These are phyloP conservation scores for Napeogenes inachia DNA, from an alignment of 2,888 invertebrate genomes.

Conservation along the genomic window DNA sequence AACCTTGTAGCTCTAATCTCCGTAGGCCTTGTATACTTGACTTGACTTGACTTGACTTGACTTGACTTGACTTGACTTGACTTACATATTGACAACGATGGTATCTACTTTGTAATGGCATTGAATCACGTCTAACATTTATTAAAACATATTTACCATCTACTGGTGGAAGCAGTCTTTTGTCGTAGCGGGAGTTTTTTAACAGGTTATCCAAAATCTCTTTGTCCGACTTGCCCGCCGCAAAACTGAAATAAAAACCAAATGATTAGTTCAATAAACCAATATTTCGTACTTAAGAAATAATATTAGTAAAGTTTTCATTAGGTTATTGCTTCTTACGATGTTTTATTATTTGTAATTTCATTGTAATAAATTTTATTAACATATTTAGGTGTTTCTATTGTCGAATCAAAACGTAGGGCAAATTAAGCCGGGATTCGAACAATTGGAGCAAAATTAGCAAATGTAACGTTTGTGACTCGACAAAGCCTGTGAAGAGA, in stretches of 20 bases:
- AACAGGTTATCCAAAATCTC: conserved; percentile 94
- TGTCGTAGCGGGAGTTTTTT: conserved; percentile 92
- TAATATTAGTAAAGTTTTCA: background rate
- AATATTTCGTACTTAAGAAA: no score
- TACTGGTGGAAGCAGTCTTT: conserved; percentile 93
- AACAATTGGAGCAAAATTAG: conserved; percentile 5
- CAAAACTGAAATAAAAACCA: conserved; percentile 81
- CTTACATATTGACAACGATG: background rate
- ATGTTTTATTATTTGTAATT: no score
- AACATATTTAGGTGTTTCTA: background rate
- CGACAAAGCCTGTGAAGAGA: conserved; percentile 1
- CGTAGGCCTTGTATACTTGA: background rate
- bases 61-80: no score
- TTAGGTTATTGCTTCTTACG: no score
- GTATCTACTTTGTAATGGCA: background rate
- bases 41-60: no score
- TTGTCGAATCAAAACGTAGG: background rate
- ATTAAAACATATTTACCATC: conserved; percentile 79
- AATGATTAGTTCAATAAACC: no score
- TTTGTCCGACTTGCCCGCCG: conserved; percentile 94
- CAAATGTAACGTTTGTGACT: conserved; percentile 2
- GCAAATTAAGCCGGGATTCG: background rate
- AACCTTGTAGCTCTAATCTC: conserved; percentile 18
- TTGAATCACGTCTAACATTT: conserved; percentile 4
- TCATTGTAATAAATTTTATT: no score